Conservation (phyloP, 2,888 invertebrate species). For the Platynereis dumerilii region DNA sequence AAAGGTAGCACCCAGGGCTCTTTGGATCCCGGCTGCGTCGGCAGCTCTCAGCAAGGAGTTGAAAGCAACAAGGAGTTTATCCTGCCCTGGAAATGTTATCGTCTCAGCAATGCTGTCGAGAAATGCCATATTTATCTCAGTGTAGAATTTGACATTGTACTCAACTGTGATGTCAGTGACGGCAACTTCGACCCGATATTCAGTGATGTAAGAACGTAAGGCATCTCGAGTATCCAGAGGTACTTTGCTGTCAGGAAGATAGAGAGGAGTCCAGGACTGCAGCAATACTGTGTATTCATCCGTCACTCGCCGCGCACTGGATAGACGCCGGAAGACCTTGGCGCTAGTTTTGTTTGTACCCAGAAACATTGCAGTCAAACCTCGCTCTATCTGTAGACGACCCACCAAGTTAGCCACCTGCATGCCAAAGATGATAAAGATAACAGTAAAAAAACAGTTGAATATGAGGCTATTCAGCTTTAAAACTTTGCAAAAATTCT, state of each 20-base stretch:
- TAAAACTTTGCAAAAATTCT: no score
- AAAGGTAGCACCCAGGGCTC: slow-evolving; percentile 22
- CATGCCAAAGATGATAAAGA: no score
- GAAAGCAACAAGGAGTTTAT: slow-evolving; percentile 19
- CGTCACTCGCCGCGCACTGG: not conserved
- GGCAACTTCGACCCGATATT: not conserved
- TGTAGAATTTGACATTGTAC: slow-evolving; percentile 18
- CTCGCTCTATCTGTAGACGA: slow-evolving; percentile 23
- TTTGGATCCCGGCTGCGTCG: slow-evolving; percentile 15
- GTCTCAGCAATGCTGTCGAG: not conserved
- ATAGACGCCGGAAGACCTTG: slow-evolving; percentile 2
- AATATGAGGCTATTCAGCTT: no score
- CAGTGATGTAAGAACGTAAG: not conserved
- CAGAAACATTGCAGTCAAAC: slow-evolving; percentile 21
- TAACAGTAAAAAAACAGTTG: no score
- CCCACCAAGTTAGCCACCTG: slow-evolving; percentile 12
- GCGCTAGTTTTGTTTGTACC: slow-evolving; percentile 18
- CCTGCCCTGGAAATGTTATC: slow-evolving; percentile 3
- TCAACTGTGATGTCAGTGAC: not conserved
- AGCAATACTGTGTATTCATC: not conserved
- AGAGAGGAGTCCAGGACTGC: not conserved
- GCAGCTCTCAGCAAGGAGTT: slow-evolving; percentile 11
- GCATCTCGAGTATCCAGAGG: not conserved
- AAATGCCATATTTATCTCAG: slow-evolving; percentile 14
- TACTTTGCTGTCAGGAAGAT: not conserved